Base-by-base conservation (phyloP, 2,797 vertebrate species). In the Sphenodon punctatus region DNA sequence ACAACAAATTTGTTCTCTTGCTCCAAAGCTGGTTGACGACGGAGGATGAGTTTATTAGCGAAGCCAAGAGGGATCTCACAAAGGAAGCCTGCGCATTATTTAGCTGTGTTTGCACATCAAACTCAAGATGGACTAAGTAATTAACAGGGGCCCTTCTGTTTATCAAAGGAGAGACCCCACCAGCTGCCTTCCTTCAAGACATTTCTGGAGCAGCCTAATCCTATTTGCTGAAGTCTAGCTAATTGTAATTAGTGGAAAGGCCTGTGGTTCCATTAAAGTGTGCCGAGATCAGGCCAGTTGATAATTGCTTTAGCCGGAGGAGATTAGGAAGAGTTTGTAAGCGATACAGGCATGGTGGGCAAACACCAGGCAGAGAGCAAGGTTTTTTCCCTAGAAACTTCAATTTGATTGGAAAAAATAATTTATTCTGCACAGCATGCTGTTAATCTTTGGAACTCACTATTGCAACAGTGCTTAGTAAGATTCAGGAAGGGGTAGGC, bases 231-330 rank as follows among this genome's bases (percentile, higher is more conserved):
- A 75, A 81, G 43, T 22, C 48, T 70, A 60, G 16, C 72, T 89
- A 86, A 89, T 74, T 89, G 86, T 85, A 90, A 71, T 85, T 88
- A 84, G 67, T 32, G 45, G 59, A 58, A 36, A 30, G 66, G 64
- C 23, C 81, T 85, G 90, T 59, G 58, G 80, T 86, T 81, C 91
- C 84, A 91, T 93, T 92, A 90, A 93, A 93, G 75, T 55, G 78
- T 68, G 7, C 91, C 3, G 14, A 75, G 90, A 89, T 92, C 82
- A 90, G 66, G 72, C 53, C 1, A n/a, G 48, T 86, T 87, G 80
- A 32, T 86, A 92, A 91, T 85, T 89, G 82, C 84, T 93, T 93
- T 82, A 90, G 71, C 48, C 56, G 27, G 34, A 42, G 68, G 32
- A 82, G 77, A 85, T 86, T 88, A 87, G 15, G 30, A 86, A 71